Evolutionary conservation across 2,888 invertebrate species (phyloP).

Genomic region (Neria commutata): DNA sequence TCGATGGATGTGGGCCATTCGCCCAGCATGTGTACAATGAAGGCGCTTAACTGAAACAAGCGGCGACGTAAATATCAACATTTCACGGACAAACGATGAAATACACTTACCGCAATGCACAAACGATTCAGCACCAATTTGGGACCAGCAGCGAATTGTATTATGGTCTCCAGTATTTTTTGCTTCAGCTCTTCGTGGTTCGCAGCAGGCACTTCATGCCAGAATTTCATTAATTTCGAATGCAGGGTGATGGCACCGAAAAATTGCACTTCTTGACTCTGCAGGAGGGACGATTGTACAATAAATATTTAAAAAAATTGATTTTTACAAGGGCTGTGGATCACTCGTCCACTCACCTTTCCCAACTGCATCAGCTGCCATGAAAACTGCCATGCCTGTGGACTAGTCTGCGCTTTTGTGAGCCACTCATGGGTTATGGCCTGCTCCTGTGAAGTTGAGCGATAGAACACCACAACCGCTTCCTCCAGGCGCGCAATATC

Average conservation of each 20-base stretch:
- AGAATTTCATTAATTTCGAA: slow-evolving; percentile 84
- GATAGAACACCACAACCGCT: slow-evolving; percentile 60
- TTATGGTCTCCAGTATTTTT: slow-evolving; percentile 77
- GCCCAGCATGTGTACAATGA: slow-evolving; percentile 72
- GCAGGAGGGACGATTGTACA: slow-evolving; percentile 45
- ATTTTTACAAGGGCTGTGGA: slow-evolving; percentile 1
- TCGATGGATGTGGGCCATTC: slow-evolving; percentile 72
- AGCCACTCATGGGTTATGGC: slow-evolving; percentile 86
- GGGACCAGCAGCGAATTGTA: slow-evolving; percentile 79
- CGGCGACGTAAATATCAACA: slow-evolving; percentile 2
- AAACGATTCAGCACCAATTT: slow-evolving; percentile 85
- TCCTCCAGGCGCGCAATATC: slow-evolving; percentile 58
- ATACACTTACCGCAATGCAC: slow-evolving; percentile 76
- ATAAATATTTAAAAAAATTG: not conserved
- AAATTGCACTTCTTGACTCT: slow-evolving; percentile 90
- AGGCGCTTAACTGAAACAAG: slow-evolving; percentile 75
- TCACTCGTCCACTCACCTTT: slow-evolving; percentile 66
- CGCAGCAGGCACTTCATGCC: slow-evolving; percentile 83
- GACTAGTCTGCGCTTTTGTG: slow-evolving; percentile 81
- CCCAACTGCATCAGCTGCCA: slow-evolving; percentile 85
- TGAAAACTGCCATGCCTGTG: slow-evolving; percentile 90
- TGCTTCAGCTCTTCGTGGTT: slow-evolving; percentile 79
- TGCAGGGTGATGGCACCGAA: slow-evolving; percentile 92
- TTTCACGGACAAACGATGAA: not conserved
- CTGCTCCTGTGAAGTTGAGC: slow-evolving; percentile 67